A percentile compares a stretch with the other conserved stretches of the same genome.
These are phyloP conservation scores for Notocelia uddmanniana DNA, from an alignment of 2,888 invertebrate species.

Conservation along the genomic window DNA sequence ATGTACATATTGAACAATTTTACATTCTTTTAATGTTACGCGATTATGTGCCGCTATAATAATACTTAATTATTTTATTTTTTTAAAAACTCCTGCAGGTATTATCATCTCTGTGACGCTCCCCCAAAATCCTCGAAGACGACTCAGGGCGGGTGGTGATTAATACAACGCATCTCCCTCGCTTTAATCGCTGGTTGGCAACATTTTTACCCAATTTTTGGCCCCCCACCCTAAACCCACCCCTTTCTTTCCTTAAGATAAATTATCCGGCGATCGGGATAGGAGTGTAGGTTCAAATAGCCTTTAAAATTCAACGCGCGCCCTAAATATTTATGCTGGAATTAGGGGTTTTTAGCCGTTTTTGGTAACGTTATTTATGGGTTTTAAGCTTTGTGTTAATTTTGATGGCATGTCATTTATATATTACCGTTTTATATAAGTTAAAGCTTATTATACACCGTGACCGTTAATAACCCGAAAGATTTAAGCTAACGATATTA, in stretches of 20 bases:
- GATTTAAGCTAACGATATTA: no score
- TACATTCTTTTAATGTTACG: no score
- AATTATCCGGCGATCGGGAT: constrained; percentile 85
- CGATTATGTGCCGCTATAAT: no score
- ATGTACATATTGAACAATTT: no score
- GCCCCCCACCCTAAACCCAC: constrained; percentile 70
- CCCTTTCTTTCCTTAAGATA: constrained; percentile 86
- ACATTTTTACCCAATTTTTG: constrained; percentile 87
- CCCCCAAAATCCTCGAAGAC: constrained; percentile 78
- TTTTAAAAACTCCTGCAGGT: constrained; percentile 21
- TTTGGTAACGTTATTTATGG: constrained; percentile 13
- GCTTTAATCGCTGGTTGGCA: constrained; percentile 85
- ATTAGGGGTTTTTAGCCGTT: constrained; percentile 55
- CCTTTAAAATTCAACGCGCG: constrained; percentile 83
- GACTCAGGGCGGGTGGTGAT: constrained; percentile 82
- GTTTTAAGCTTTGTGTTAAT: constrained; percentile 21
- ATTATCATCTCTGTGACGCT: constrained; percentile 63
- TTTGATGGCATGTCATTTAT: neutral
- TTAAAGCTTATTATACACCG: no score
- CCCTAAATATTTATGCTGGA: constrained; percentile 79
- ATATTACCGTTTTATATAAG: neutral
- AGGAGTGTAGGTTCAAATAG: constrained; percentile 86
- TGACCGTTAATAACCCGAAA: no score
- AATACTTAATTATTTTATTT: no score
- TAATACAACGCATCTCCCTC: constrained; percentile 86